Evolutionary conservation across 1,140 invertebrate genomes (phyloP).

Genomic region (Brevipalpus yothersi): DNA sequence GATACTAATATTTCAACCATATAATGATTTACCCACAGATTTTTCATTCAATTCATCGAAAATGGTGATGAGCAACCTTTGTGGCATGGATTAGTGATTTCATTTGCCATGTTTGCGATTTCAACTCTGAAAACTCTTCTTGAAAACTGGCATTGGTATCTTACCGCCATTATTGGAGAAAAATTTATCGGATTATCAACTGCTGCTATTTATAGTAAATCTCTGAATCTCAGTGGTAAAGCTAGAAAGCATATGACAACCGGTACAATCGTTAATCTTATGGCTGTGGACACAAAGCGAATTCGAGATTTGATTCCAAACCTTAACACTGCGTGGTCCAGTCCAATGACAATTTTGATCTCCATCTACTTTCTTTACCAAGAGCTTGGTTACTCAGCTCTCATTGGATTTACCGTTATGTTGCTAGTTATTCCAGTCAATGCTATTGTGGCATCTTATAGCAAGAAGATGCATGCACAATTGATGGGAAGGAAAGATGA

Average conservation of each 20-base stretch:
- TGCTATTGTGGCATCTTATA: slow-evolving; percentile 19
- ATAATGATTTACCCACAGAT: not conserved
- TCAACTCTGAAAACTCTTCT: not conserved
- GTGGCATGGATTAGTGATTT: not conserved
- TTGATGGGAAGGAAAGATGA: slow-evolving; percentile 20
- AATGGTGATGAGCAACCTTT: not conserved
- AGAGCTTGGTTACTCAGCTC: slow-evolving; percentile 42
- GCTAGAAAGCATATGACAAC: slow-evolving; percentile 20
- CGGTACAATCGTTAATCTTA: slow-evolving; percentile 36
- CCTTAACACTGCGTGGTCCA: slow-evolving; percentile 17
- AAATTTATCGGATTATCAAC: slow-evolving; percentile 17
- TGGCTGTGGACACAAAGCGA: slow-evolving; percentile 24
- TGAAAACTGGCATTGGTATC: slow-evolving; percentile 29
- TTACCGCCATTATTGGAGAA: slow-evolving; percentile 16
- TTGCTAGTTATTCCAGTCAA: slow-evolving; percentile 31
- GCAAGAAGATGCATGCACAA: slow-evolving; percentile 21
- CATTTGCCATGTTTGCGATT: not conserved
- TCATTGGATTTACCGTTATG: slow-evolving; percentile 76
- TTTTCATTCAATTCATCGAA: not conserved
- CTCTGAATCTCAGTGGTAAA: slow-evolving; percentile 21
- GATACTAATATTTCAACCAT: too few species aligned
- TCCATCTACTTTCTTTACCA: slow-evolving; percentile 22
- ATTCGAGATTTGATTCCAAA: slow-evolving; percentile 12
- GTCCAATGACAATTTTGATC: slow-evolving; percentile 19
- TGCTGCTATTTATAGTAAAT: slow-evolving; percentile 20